Percentiles rank a stretch among this genome's conserved stretches.
Conservation (phyloP, 2,888 invertebrate species). For the Melanostoma scalare region DNA sequence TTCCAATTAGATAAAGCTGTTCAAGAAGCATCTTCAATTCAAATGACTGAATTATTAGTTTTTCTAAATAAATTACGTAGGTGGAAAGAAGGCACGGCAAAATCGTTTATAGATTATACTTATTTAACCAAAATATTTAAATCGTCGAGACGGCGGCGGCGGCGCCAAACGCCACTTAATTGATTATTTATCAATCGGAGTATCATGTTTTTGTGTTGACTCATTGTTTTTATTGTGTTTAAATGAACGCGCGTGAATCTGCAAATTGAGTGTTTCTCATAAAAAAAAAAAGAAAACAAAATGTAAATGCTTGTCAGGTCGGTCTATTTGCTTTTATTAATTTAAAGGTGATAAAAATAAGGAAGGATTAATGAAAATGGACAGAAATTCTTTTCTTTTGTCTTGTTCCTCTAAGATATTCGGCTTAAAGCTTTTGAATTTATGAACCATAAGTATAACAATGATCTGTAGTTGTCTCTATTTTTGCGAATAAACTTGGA, state of each 20-base stretch:
- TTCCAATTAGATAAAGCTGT: slow-evolving; percentile 7
- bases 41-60: slow-evolving; percentile 33
- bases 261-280: not conserved
- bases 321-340: too few relatives aligned
- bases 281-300: not conserved
- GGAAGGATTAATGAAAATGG: too few relatives aligned
- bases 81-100: slow-evolving; percentile 41
- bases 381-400: too few relatives aligned
- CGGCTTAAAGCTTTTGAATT: too few relatives aligned
- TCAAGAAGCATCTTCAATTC: slow-evolving; percentile 36
- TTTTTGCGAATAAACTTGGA: too few relatives aligned
- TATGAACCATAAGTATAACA: too few relatives aligned
- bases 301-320: too few relatives aligned
- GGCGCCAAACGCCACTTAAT: slow-evolving; percentile 38
- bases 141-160: slow-evolving; percentile 7
- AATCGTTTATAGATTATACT: slow-evolving; percentile 51
- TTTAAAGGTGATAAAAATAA: too few relatives aligned
- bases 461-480: too few relatives aligned
- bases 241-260: not conserved
- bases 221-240: slow-evolving; percentile 9
- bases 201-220: slow-evolving; percentile 15
- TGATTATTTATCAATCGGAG: slow-evolving; percentile 46
- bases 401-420: too few relatives aligned
- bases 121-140: slow-evolving; percentile 6
- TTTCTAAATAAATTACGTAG: slow-evolving; percentile 56